Evolutionary conservation across 92 coral and sea anemone genomes (phyloP).

Genomic region (Parazoanthus atlanticus): DNA sequence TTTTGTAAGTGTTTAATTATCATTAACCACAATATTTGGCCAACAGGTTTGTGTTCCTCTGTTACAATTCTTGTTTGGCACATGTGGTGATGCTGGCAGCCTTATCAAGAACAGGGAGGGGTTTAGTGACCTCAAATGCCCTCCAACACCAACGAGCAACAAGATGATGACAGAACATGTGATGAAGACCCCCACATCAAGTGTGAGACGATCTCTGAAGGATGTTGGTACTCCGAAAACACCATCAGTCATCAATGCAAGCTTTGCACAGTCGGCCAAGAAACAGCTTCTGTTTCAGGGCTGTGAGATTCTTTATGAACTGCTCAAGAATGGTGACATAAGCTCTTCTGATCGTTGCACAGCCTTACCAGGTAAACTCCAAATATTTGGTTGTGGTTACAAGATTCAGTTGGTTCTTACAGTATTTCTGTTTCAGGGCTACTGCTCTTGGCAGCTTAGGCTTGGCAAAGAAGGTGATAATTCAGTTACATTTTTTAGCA

Average conservation of each 20-base stretch:
- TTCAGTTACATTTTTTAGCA: too few species aligned
- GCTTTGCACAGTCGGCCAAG: conserved; percentile 71
- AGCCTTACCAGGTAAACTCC: conserved; percentile 1
- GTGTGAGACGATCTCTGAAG: conserved; percentile 76
- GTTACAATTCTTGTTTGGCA: conserved; percentile 86
- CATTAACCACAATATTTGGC: neutral
- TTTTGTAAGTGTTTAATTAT: neutral
- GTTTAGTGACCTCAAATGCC: conserved; percentile 79
- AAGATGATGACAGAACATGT: conserved; percentile 63
- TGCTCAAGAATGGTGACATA: conserved; percentile 47
- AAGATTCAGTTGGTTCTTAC: neutral
- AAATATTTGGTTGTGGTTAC: neutral
- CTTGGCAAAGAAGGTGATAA: too few species aligned
- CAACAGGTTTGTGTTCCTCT: conserved; percentile 86
- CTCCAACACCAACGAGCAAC: conserved; percentile 83
- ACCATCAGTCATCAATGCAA: conserved; percentile 80
- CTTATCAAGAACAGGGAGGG: conserved; percentile 76
- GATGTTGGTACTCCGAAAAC: conserved; percentile 88
- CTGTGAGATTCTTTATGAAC: conserved; percentile 66
- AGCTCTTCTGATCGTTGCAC: conserved; percentile 16
- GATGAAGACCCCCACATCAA: conserved; percentile 78
- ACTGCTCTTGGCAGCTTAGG: too few species aligned
- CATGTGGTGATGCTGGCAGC: conserved; percentile 70
- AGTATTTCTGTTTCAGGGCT: too few species aligned
- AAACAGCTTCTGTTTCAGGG: conserved; percentile 70